These are phyloP conservation scores for Nemoura dubitans DNA, from an alignment of 2,888 invertebrate species.

Conservation along the genomic window DNA sequence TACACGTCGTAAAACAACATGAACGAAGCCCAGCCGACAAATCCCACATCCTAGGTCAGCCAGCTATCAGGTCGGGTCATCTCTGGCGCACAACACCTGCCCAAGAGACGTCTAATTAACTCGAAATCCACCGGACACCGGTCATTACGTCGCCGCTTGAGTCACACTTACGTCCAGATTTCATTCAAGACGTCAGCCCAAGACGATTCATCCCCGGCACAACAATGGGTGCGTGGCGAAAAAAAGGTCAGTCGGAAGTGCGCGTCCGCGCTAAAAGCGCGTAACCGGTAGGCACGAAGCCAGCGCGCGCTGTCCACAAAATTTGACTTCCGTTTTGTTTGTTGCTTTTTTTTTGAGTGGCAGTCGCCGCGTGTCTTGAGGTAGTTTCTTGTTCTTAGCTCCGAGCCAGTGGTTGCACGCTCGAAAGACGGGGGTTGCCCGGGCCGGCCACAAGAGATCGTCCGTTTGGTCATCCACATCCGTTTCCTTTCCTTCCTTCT, in stretches of 20 bases:
- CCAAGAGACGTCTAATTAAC: background rate
- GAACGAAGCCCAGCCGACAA: background rate
- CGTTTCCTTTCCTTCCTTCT: slow-evolving; percentile 30
- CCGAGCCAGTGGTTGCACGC: background rate
- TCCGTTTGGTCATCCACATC: slow-evolving; percentile 40
- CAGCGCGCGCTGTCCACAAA: background rate
- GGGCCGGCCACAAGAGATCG: slow-evolving; percentile 19
- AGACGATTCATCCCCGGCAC: slow-evolving; percentile 4
- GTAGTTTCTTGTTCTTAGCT: background rate
- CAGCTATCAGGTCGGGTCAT: background rate
- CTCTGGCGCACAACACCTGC: background rate
- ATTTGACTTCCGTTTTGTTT: background rate
- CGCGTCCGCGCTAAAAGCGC: background rate
- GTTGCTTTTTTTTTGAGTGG: background rate
- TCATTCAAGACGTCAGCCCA: background rate
- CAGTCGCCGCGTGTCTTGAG: background rate
- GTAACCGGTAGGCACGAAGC: background rate
- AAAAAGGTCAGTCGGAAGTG: background rate
- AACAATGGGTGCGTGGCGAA: background rate
- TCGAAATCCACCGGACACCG: background rate
- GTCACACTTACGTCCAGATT: background rate
- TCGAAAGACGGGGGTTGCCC: background rate
- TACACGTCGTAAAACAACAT: background rate
- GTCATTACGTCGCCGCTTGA: background rate
- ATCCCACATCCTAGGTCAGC: background rate